Percentiles rank a stretch among this genome's conserved stretches.
These are phyloP conservation scores for Chionomys nivalis DNA, from an alignment of 2,113 vertebrate species.

Conservation along the genomic window DNA sequence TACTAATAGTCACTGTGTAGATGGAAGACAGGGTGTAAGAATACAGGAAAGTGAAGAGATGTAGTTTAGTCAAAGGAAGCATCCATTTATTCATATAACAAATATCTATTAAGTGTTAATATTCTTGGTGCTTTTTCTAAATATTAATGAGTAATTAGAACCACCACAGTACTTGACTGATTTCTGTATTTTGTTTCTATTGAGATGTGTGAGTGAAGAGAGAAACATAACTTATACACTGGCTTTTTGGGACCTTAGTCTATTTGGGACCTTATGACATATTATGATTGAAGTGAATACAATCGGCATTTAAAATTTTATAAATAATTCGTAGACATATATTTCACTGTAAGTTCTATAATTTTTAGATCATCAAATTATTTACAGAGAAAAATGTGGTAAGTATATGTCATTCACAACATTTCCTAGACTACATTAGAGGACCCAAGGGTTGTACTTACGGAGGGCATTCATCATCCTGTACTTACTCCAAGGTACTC, in stretches of 20 bases:
- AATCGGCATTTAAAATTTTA: conserved; percentile 15
- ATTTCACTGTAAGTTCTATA: neutral
- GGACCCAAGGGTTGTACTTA: neutral
- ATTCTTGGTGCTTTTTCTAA: neutral
- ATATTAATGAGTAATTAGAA: neutral
- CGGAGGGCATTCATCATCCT: neutral
- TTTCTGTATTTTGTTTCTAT: conserved; percentile 11
- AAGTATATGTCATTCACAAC: neutral
- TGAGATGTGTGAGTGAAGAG: neutral
- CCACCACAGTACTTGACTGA: neutral
- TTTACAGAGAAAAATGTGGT: conserved; percentile 13
- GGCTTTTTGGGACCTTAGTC: no score
- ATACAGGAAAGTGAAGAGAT: neutral
- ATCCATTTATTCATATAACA: neutral
- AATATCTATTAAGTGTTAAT: neutral
- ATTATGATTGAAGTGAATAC: neutral
- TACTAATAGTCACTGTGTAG: neutral
- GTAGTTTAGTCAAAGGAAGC: neutral
- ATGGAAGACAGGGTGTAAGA: neutral
- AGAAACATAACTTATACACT: conserved; percentile 9
- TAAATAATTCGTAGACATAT: neutral
- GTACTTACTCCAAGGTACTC: neutral
- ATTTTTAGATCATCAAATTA: conserved; percentile 18
- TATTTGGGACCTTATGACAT: no score
- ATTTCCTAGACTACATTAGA: neutral